These are phyloP conservation scores for Corythucha ciliata DNA, from an alignment of 2,888 invertebrate species.

Conservation along the genomic window DNA sequence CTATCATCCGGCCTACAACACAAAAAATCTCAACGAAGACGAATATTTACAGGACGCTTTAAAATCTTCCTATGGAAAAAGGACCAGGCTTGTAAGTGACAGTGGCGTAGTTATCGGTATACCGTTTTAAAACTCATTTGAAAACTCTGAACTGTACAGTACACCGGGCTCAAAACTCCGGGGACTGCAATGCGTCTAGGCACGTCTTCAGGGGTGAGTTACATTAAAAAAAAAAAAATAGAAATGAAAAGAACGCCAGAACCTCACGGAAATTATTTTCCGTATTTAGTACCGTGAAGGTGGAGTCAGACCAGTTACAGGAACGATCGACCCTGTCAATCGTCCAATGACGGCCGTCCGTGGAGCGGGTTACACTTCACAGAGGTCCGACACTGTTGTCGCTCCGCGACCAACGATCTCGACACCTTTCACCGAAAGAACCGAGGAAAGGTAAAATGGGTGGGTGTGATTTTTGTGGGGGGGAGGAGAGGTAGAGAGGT, in stretches of 20 bases:
- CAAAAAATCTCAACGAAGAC: conserved; percentile 60
- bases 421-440: conserved; percentile 17
- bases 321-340: conserved; percentile 40
- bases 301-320: conserved; percentile 41
- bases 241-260: not conserved
- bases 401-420: conserved; percentile 18
- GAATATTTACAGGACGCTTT: conserved; percentile 66
- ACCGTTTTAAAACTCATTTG: too few species aligned
- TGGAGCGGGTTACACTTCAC: conserved; percentile 90
- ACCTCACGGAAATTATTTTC: not conserved
- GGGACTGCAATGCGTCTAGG: conserved; percentile 48
- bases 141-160: conserved; percentile 5
- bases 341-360: conserved; percentile 95
- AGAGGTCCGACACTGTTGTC: conserved; percentile 38
- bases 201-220: conserved; percentile 48
- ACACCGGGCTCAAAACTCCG: conserved; percentile 42
- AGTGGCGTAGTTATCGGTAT: too few species aligned
- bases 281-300: conserved; percentile 40
- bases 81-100: conserved; percentile 52
- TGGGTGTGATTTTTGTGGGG: not conserved
- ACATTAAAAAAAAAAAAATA: not conserved
- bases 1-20: conserved; percentile 54
- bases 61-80: conserved; percentile 58
- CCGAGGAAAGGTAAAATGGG: conserved; percentile 17
- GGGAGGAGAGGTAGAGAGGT: conserved; percentile 36